Base-by-base conservation (phyloP, 2,797 vertebrate species). In the Miichthys miiuy region DNA sequence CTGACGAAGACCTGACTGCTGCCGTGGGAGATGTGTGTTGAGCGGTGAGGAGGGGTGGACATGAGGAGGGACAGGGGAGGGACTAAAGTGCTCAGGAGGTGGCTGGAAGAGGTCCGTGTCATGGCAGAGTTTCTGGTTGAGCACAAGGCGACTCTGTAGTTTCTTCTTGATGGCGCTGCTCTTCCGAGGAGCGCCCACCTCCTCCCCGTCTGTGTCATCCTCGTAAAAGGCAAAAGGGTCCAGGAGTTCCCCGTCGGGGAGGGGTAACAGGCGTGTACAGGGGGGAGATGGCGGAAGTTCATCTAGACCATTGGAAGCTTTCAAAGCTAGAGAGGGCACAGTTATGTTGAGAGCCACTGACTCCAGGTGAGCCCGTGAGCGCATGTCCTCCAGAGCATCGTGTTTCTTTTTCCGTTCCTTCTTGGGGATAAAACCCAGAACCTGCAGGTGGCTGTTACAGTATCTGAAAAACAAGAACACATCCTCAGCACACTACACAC, bases 381-480 rank as follows among this genome's bases (percentile, higher is more conserved):
- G 97, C 69, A 97, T 96, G 57, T 99, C 98, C 77, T 99, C 98
- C 94, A 98, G 88, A 74, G 96, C 94, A 74, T 99, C 98, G 68
- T 97, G 98, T 93, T 99, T 99, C 96, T 99, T 99, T 96, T 99
- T 99, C 84, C 98, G 97, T 92, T 99, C 98, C 93, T 99, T 99
- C 95, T 99, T 99, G 83, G 98, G 98, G 93, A 99, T 98, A 91
- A 99, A 99, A 87, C 98, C 98, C 82, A 99, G 97, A 90, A 99
- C 98, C 91, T 99, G 98, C 90, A 99, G 94, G 87, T 99, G 98
- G 93, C 98, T 99, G 95, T 98, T 99, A 95, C 98, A 99, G 95
- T 99, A 99, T 96, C 98, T 99, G 94, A 21, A 83, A 74, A 87
- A 87, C 34, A 66, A 72, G 57, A 73, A 41, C 27, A 79, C 10